Conservation (phyloP, 2,113 vertebrate species). For the Shinisaurus crocodilurus region DNA sequence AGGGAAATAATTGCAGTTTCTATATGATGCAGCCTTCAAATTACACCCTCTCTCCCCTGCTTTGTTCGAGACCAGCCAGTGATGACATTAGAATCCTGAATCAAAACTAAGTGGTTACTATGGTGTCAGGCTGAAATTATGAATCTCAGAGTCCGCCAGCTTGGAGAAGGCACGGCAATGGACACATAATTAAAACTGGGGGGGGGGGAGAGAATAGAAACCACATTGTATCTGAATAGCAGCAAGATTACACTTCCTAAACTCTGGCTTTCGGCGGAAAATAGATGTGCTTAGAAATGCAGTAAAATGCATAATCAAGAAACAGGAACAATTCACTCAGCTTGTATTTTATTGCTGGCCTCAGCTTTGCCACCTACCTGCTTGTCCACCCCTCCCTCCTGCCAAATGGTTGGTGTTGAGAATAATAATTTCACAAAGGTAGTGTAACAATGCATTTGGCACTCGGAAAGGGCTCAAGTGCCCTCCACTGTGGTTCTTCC, state of each 20-base stretch:
- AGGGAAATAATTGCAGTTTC: slow-evolving; percentile 75
- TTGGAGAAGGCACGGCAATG: slow-evolving; percentile 69
- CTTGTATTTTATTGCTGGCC: slow-evolving; percentile 63
- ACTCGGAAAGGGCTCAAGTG: neutral
- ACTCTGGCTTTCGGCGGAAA: neutral
- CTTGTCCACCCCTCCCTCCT: neutral
- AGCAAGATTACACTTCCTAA: slow-evolving; percentile 70
- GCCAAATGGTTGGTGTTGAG: slow-evolving; percentile 3
- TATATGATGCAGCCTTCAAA: slow-evolving; percentile 70
- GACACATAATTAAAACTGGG: slow-evolving; percentile 75
- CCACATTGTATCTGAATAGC: slow-evolving; percentile 72
- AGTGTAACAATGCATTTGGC: fast-evolving
- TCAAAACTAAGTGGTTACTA: slow-evolving; percentile 81
- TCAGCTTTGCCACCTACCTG: slow-evolving; percentile 22
- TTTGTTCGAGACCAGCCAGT: slow-evolving; percentile 77
- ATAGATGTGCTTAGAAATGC: slow-evolving; percentile 66
- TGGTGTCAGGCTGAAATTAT: slow-evolving; percentile 82
- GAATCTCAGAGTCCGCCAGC: slow-evolving; percentile 74
- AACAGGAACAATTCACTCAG: slow-evolving; percentile 55
- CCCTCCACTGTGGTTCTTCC: neutral
- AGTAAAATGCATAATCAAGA: slow-evolving; percentile 61
- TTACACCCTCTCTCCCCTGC: slow-evolving; percentile 65
- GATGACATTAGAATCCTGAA: slow-evolving; percentile 81
- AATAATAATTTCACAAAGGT: neutral
- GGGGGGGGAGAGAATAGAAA: slow-evolving; percentile 61